These are phyloP conservation scores for Emydoidea blandingii DNA, from an alignment of 2,797 vertebrate species.

Conservation along the genomic window DNA sequence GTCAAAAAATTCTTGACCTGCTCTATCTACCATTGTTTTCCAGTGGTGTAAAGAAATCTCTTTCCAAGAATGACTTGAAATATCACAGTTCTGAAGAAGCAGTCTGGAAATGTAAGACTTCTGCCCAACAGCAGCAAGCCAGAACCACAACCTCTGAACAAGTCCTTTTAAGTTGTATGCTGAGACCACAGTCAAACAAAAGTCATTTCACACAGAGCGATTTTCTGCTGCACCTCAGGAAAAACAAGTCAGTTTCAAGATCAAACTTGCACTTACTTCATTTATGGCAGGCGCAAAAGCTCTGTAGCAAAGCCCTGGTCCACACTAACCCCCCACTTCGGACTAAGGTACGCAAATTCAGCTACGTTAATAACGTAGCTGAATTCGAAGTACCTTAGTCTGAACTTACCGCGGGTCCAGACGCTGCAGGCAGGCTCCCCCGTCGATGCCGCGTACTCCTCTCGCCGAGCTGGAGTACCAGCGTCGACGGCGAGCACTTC, in stretches of 20 bases:
- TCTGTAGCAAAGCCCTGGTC: not conserved
- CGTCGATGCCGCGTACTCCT: too few species aligned
- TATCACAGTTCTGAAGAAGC: rapidly evolving
- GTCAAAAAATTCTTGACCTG: not conserved
- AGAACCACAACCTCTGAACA: not conserved
- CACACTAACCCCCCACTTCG: too few species aligned
- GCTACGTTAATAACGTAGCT: too few species aligned
- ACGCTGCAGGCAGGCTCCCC: too few species aligned
- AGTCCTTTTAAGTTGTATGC: not conserved
- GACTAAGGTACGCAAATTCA: too few species aligned
- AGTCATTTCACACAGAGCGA: not conserved
- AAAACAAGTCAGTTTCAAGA: not conserved
- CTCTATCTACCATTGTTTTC: not conserved
- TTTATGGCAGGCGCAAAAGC: not conserved
- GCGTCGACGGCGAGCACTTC: too few species aligned
- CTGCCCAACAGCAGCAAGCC: not conserved
- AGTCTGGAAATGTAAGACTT: rapidly evolving
- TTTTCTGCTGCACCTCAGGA: not conserved
- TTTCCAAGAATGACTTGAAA: not conserved
- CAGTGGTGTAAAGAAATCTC: not conserved
- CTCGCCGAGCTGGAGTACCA: too few species aligned
- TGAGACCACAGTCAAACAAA: not conserved
- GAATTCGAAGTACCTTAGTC: too few species aligned
- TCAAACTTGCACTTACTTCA: not conserved
- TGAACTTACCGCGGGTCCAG: too few species aligned